phyloP scores from a whole-genome alignment of 2,113 vertebrate genomes.

The Anhinga anhinga region DNA sequence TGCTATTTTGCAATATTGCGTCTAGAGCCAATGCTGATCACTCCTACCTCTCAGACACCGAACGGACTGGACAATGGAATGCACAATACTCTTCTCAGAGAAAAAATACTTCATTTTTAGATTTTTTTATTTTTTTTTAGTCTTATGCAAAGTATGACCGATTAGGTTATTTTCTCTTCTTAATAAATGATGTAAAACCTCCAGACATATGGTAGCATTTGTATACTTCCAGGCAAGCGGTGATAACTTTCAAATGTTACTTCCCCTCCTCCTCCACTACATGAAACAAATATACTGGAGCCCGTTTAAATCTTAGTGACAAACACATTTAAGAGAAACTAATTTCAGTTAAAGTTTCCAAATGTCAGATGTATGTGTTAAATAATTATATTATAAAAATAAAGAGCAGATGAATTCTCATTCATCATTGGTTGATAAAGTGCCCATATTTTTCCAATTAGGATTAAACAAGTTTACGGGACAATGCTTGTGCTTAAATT shows the following conservation, averaged over 20 bases:
- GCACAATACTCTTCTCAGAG: neutral
- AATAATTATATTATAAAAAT: neutral
- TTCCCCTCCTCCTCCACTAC: conserved; percentile 44
- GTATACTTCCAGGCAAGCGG: conserved; percentile 16
- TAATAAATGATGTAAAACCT: conserved; percentile 20
- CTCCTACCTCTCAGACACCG: neutral
- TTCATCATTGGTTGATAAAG: neutral
- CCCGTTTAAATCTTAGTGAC: conserved; percentile 5
- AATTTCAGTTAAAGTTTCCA: conserved; percentile 46
- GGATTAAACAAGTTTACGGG: neutral
- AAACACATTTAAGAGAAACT: conserved; percentile 31
- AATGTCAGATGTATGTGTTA: neutral
- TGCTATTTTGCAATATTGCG: neutral
- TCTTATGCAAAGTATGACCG: neutral
- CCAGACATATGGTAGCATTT: conserved; percentile 50
- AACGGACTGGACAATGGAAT: neutral
- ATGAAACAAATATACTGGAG: conserved; percentile 26
- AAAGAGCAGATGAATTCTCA: conserved; percentile 2
- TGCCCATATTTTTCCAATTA: neutral
- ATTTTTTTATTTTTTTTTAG: neutral
- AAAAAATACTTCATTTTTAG: neutral
- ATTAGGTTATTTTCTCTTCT: conserved; percentile 33
- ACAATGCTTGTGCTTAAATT: neutral
- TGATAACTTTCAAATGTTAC: conserved; percentile 63
- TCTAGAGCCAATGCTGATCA: neutral